Evolutionary conservation across 2,113 vertebrate genomes (phyloP).

Genomic region (Aldabrachelys gigantea): DNA sequence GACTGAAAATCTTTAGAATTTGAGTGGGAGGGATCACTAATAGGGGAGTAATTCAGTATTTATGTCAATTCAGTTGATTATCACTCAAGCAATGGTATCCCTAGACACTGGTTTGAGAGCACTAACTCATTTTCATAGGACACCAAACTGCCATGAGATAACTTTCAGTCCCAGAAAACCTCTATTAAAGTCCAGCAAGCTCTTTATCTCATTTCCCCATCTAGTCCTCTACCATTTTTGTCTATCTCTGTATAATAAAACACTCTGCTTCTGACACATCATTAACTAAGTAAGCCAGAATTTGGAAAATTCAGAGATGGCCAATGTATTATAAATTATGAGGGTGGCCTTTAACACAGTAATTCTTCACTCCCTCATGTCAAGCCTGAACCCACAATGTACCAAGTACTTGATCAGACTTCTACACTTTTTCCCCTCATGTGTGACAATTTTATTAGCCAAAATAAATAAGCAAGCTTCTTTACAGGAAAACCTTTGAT

Average conservation of each 20-base stretch:
- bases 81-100: not conserved
- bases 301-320: constrained; percentile 39
- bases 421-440: not conserved
- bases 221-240: not conserved
- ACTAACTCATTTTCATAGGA: not conserved
- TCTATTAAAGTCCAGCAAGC: constrained; percentile 10
- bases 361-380: constrained; percentile 12
- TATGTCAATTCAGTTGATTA: not conserved
- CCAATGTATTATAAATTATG: constrained; percentile 27
- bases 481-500: not conserved
- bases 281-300: constrained; percentile 26
- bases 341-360: constrained; percentile 40
- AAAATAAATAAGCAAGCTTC: not conserved
- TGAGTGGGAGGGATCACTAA: not conserved
- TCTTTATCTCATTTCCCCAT: not conserved
- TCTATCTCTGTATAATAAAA: not conserved
- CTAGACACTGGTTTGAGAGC: not conserved
- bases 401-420: not conserved
- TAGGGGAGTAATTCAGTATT: not conserved
- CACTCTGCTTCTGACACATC: constrained; percentile 21
- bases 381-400: constrained; percentile 19
- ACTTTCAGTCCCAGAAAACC: not conserved
- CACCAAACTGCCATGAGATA: not conserved
- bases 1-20: rapidly evolving
- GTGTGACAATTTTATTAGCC: not conserved